A percentile compares a stretch with the other conserved stretches of the same genome.
Evolutionary conservation across 2,113 vertebrate species (phyloP).

Genomic region (Aplodontia rufa): DNA sequence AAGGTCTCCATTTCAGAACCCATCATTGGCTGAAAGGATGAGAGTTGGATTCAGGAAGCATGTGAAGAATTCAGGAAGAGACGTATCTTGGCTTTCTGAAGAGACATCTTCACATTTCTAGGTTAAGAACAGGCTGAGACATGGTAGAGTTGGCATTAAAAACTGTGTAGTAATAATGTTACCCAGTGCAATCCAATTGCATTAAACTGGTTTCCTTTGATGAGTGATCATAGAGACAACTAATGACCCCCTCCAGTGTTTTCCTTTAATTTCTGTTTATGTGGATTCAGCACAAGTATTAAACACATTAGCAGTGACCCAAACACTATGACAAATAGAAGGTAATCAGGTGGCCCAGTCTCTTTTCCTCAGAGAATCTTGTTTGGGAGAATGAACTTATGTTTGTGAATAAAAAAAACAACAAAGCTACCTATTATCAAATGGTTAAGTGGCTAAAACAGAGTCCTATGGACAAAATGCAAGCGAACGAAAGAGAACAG

Average conservation of each 20-base stretch:
- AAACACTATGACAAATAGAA: slow-evolving; percentile 19
- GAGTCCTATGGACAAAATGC: slow-evolving; percentile 33
- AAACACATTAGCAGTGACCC: slow-evolving; percentile 18
- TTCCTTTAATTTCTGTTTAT: slow-evolving; percentile 50
- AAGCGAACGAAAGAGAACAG: slow-evolving; percentile 22
- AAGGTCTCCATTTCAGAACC: slow-evolving; percentile 13
- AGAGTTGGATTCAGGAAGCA: neutral
- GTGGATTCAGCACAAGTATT: slow-evolving; percentile 27
- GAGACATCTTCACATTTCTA: slow-evolving; percentile 25
- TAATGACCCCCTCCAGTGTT: neutral
- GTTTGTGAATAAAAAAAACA: slow-evolving; percentile 36
- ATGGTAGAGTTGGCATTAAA: slow-evolving; percentile 20
- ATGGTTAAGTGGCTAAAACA: slow-evolving; percentile 19
- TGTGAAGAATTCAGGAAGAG: slow-evolving; percentile 15
- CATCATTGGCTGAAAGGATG: slow-evolving; percentile 17
- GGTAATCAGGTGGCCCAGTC: neutral
- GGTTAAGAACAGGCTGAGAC: slow-evolving; percentile 1
- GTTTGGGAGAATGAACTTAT: slow-evolving; percentile 32
- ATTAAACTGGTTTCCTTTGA: slow-evolving; percentile 36
- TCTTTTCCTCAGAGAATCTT: slow-evolving; percentile 47
- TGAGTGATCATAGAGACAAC: slow-evolving; percentile 39
- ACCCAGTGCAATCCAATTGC: neutral
- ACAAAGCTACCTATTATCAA: slow-evolving; percentile 42
- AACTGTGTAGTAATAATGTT: slow-evolving; percentile 25
- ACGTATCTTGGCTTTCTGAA: slow-evolving; percentile 7